phyloP scores from a whole-genome alignment of 2,888 invertebrate genomes.

The Ennomos erosarius region DNA sequence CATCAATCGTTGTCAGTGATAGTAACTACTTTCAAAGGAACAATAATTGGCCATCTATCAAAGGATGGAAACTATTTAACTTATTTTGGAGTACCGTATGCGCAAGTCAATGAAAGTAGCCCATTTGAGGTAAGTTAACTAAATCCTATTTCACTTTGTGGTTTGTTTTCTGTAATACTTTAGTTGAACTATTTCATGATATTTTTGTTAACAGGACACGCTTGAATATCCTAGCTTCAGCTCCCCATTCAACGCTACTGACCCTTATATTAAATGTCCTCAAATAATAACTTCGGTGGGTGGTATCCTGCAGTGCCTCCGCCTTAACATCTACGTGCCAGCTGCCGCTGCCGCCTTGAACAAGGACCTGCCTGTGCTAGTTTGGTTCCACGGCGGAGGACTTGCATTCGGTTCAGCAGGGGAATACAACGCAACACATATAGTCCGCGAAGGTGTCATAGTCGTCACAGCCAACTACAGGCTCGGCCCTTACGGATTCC shows the following conservation, averaged over 20 bases:
- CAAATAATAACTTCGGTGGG: slow-evolving; percentile 44
- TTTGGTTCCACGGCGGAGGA: slow-evolving; percentile 71
- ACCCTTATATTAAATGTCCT: slow-evolving; percentile 54
- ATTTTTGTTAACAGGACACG: slow-evolving; percentile 42
- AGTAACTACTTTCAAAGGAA: slow-evolving; percentile 52
- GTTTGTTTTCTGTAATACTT: no score
- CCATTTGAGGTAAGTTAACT: slow-evolving; percentile 64
- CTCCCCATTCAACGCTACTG: slow-evolving; percentile 54
- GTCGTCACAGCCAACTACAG: slow-evolving; percentile 63
- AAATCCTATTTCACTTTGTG: no score
- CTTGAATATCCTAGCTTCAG: slow-evolving; percentile 47
- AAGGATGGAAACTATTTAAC: slow-evolving; percentile 54
- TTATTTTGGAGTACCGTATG: slow-evolving; percentile 70
- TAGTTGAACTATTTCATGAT: no score
- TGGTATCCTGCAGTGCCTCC: slow-evolving; percentile 53
- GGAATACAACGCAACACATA: slow-evolving; percentile 57
- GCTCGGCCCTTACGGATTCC: slow-evolving; percentile 69
- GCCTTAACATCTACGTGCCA: slow-evolving; percentile 55
- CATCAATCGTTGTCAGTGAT: slow-evolving; percentile 4
- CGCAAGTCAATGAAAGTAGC: slow-evolving; percentile 57
- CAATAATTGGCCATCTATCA: slow-evolving; percentile 49
- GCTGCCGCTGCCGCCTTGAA: slow-evolving; percentile 39
- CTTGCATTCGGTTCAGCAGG: slow-evolving; percentile 58
- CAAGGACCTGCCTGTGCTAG: slow-evolving; percentile 55
- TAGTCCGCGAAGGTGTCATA: slow-evolving; percentile 56